phyloP scores from a whole-genome alignment of 2,888 invertebrate species.

The Lottia scabra region DNA sequence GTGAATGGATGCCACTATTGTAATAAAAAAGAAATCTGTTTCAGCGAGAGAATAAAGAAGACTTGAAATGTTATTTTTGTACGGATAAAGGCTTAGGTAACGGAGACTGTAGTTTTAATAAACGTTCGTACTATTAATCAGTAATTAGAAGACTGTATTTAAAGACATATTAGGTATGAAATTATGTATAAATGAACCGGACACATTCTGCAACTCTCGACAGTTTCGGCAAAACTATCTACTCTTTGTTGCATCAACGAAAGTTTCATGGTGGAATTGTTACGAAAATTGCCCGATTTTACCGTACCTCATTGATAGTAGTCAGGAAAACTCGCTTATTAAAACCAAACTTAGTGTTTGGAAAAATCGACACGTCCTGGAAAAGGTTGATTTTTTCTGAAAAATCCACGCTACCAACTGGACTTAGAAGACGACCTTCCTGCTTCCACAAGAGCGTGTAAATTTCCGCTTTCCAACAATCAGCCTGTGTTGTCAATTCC shows the following conservation, averaged over 20 bases:
- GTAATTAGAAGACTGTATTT: too few species aligned
- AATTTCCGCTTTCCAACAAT: constrained; percentile 19
- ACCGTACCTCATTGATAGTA: constrained; percentile 33
- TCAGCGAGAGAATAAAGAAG: too few species aligned
- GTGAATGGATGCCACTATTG: background rate
- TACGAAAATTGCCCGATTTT: background rate
- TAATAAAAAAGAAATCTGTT: too few species aligned
- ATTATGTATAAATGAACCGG: too few species aligned
- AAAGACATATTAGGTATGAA: too few species aligned
- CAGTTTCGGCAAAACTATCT: too few species aligned
- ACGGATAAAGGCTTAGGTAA: too few species aligned
- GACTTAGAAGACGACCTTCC: constrained; percentile 14
- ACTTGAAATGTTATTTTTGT: too few species aligned
- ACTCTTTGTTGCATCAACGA: background rate
- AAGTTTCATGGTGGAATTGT: background rate
- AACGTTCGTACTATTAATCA: too few species aligned
- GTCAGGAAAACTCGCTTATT: constrained; percentile 39
- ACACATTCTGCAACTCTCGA: too few species aligned
- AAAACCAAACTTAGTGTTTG: constrained; percentile 43
- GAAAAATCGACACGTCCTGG: constrained; percentile 29
- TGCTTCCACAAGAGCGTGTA: constrained; percentile 21
- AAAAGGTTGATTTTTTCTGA: constrained; percentile 27
- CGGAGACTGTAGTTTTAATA: too few species aligned
- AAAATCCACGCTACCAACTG: constrained; percentile 25
- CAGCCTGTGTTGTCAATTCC: background rate